Evolutionary conservation across 2,113 vertebrate genomes (phyloP).

Genomic region (Symphodus melops): DNA sequence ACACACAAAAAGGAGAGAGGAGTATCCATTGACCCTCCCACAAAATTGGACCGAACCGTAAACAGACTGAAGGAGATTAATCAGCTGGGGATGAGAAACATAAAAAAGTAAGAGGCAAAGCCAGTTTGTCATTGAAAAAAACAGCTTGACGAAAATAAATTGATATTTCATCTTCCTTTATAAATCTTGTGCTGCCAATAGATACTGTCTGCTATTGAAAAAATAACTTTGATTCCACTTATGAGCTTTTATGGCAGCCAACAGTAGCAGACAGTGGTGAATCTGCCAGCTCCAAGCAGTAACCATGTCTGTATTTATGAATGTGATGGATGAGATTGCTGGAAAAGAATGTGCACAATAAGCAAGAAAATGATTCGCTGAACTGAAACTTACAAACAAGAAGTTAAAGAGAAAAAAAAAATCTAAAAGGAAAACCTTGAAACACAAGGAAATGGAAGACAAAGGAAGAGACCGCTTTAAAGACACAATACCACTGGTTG

Average conservation of each 20-base stretch:
- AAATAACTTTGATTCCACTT: neutral
- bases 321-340: conserved; percentile 4
- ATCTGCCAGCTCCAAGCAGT: neutral
- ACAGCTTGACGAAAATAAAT: neutral
- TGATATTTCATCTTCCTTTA: too few species aligned
- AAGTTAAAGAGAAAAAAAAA: neutral
- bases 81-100: conserved; percentile 9
- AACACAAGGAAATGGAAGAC: neutral
- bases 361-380: neutral
- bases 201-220: neutral
- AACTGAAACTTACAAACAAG: neutral
- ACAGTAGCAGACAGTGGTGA: neutral
- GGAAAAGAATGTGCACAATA: neutral
- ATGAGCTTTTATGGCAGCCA: neutral
- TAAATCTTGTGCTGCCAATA: neutral
- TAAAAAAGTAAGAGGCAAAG: conserved; percentile 8
- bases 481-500: neutral
- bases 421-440: neutral
- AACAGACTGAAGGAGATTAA: conserved; percentile 41
- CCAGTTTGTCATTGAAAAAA: conserved; percentile 10
- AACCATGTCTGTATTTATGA: conserved; percentile 12
- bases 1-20: conserved; percentile 10
- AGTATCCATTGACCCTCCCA: conserved; percentile 25
- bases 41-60: conserved; percentile 32
- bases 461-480: neutral